These are phyloP conservation scores for Hippopotamyrus pictus DNA, from an alignment of 2,797 vertebrate species.

Conservation along the genomic window DNA sequence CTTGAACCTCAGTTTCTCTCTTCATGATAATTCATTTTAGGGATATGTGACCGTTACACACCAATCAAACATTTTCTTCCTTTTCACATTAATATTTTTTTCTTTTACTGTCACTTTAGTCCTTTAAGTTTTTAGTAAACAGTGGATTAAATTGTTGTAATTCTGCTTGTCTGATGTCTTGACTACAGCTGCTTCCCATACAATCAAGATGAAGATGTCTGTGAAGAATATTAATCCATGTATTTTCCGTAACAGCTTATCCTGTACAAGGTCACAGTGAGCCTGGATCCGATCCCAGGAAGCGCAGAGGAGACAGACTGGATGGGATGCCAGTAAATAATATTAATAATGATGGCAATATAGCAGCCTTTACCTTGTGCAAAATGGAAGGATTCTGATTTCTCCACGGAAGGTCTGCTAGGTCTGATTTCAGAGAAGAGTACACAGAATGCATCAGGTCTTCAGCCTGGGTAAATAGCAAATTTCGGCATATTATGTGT, in stretches of 20 bases:
- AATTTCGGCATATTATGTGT: neutral
- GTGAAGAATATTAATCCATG: neutral
- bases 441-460: constrained; percentile 55
- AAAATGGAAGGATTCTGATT: constrained; percentile 43
- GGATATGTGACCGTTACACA: neutral
- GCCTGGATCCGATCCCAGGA: neutral
- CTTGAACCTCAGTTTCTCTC: neutral
- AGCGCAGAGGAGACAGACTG: neutral
- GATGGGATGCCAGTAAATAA: neutral
- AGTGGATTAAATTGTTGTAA: neutral
- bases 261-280: neutral
- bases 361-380: constrained; percentile 50
- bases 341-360: neutral
- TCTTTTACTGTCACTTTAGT: neutral
- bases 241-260: constrained; percentile 2
- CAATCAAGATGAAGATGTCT: neutral
- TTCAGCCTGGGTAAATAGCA: constrained; percentile 49
- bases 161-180: neutral
- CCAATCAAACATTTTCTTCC: neutral
- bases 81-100: neutral
- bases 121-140: neutral
- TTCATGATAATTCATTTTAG: neutral
- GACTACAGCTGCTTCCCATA: neutral
- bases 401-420: constrained; percentile 50
- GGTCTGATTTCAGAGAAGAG: constrained; percentile 51